A percentile compares a stretch with the other conserved stretches of the same genome.
Evolutionary conservation across 1,140 invertebrate genomes (phyloP).

Genomic region (Drosophila saltans): DNA sequence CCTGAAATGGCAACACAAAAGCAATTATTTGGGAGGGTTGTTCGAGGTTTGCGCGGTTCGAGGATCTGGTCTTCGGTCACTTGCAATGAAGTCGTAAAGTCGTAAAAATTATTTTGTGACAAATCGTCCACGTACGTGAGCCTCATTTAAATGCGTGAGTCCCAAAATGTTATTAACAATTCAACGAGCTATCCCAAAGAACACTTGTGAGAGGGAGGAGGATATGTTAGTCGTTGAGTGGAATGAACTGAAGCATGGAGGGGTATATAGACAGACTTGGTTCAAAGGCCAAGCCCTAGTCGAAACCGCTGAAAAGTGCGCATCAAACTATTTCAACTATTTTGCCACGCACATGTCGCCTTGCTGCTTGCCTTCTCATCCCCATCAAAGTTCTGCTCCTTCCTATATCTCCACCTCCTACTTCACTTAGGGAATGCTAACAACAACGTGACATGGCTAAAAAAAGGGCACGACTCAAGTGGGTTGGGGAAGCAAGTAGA

Average conservation of each 20-base stretch:
- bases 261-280: slow-evolving; percentile 10
- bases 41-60: slow-evolving; percentile 2
- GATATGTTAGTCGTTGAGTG: neutral
- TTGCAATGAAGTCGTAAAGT: slow-evolving; percentile 80
- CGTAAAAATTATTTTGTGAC: slow-evolving; percentile 84
- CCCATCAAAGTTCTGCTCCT: neutral
- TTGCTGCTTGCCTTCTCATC: neutral
- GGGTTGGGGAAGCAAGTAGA: neutral
- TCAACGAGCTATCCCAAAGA: slow-evolving; percentile 54
- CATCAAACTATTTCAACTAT: slow-evolving; percentile 81
- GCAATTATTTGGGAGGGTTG: slow-evolving; percentile 55
- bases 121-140: slow-evolving; percentile 82
- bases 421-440: slow-evolving; percentile 59
- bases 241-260: slow-evolving; percentile 5
- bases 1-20: slow-evolving; percentile 22
- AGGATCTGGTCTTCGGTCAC: slow-evolving; percentile 51
- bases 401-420: neutral
- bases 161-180: slow-evolving; percentile 77
- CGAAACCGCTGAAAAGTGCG: slow-evolving; percentile 76
- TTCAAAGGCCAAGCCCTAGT: slow-evolving; percentile 72
- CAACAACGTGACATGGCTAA: slow-evolving; percentile 78
- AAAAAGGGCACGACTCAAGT: slow-evolving; percentile 41
- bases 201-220: neutral
- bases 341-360: slow-evolving; percentile 75
- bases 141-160: slow-evolving; percentile 81